Evolutionary conservation across 2,797 vertebrate species (phyloP).

Genomic region (Cyprinella venusta): DNA sequence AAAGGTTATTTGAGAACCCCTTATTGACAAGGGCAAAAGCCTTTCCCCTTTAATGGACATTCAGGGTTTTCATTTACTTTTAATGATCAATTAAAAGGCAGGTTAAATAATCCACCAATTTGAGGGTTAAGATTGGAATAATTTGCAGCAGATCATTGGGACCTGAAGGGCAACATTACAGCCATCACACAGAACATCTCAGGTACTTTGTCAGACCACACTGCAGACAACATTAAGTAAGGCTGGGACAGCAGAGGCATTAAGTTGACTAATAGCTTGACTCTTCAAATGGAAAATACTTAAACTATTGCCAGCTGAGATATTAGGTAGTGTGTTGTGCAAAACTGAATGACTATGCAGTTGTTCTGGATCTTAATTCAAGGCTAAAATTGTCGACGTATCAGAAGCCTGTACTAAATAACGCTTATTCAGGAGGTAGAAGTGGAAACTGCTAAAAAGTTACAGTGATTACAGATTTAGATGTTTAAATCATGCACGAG

Average conservation of each 20-base stretch:
- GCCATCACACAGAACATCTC: conserved; percentile 8
- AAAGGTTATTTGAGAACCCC: conserved; percentile 24
- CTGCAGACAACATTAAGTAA: conserved; percentile 26
- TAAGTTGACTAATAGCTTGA: neutral
- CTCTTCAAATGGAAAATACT: conserved; percentile 40
- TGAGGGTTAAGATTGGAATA: conserved; percentile 4
- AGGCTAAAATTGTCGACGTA: conserved; percentile 71
- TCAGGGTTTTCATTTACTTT: conserved; percentile 10
- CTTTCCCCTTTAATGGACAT: conserved; percentile 48
- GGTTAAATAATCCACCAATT: conserved; percentile 31
- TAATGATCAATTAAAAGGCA: conserved; percentile 21
- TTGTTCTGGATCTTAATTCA: conserved; percentile 40
- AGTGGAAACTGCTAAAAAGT: conserved; percentile 91
- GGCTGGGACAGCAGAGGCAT: conserved; percentile 36
- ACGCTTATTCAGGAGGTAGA: conserved; percentile 97
- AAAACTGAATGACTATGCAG: conserved; percentile 29
- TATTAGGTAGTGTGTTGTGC: conserved; percentile 51
- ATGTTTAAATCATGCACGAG: conserved; percentile 80
- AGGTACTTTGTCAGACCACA: conserved; percentile 13
- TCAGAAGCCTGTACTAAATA: conserved; percentile 83
- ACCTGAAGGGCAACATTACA: conserved; percentile 17
- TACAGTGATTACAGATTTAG: conserved; percentile 87
- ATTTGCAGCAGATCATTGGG: conserved; percentile 19
- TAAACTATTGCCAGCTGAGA: conserved; percentile 35
- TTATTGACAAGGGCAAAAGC: conserved; percentile 60